Conservation (phyloP, 2,888 invertebrate species). For the Ametastegia equiseti region DNA sequence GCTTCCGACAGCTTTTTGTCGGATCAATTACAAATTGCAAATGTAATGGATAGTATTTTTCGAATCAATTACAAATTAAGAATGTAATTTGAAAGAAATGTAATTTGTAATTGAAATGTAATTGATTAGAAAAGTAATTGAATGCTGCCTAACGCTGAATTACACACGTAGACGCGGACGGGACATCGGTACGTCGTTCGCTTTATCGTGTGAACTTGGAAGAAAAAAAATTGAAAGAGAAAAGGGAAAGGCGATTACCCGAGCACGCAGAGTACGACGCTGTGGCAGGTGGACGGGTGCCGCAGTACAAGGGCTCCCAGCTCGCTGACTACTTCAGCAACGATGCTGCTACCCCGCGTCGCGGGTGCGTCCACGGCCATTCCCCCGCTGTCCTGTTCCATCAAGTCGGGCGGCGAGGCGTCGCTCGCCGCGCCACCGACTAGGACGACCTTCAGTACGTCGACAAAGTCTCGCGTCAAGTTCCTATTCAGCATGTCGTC, state of each 20-base stretch:
- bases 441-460: conserved; percentile 87
- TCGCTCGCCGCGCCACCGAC: conserved; percentile 83
- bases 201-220: too few species aligned
- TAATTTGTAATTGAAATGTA: too few species aligned
- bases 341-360: conserved; percentile 71
- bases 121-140: too few species aligned
- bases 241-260: conserved; percentile 70
- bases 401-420: conserved; percentile 77
- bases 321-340: conserved; percentile 89
- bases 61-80: too few species aligned
- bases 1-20: too few species aligned
- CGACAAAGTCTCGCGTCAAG: conserved; percentile 92
- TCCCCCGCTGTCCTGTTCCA: conserved; percentile 83
- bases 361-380: conserved; percentile 82
- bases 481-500: conserved; percentile 92
- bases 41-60: too few species aligned
- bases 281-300: conserved; percentile 81
- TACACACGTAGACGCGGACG: too few species aligned
- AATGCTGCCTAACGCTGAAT: too few species aligned
- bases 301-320: conserved; percentile 86
- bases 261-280: conserved; percentile 81
- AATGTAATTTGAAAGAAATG: too few species aligned
- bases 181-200: too few species aligned
- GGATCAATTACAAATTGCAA: too few species aligned
- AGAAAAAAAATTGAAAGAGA: too few species aligned